A percentile compares a stretch with the other conserved stretches of the same genome.
These are phyloP conservation scores for Cynopterus sphinx DNA, from an alignment of 2,797 vertebrate species.

Conservation along the genomic window DNA sequence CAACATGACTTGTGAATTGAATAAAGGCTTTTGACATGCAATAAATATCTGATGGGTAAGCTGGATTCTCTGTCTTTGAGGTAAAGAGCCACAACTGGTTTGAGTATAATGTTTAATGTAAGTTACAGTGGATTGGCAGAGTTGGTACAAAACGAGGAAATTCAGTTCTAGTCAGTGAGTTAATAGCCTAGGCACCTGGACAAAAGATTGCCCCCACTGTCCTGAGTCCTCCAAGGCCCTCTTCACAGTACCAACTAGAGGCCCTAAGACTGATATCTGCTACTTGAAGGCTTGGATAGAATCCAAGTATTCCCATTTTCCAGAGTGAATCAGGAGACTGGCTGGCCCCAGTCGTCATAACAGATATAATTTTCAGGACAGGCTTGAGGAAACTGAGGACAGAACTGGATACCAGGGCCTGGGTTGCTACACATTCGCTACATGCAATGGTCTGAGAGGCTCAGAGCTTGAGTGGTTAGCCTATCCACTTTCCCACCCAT, in stretches of 20 bases:
- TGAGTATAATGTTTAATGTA: conserved; percentile 62
- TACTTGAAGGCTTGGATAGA: background rate
- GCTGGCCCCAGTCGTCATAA: background rate
- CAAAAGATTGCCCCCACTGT: background rate
- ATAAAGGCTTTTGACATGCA: conserved; percentile 31
- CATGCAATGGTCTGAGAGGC: background rate
- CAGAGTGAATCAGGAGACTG: background rate
- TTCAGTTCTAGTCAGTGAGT: background rate
- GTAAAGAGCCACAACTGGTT: conserved; percentile 22
- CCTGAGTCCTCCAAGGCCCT: background rate
- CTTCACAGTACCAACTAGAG: background rate
- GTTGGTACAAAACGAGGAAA: conserved; percentile 30
- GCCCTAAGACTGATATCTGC: background rate
- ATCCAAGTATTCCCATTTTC: background rate
- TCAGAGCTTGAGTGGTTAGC: background rate
- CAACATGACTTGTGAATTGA: background rate
- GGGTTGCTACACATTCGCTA: background rate
- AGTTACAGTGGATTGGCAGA: conserved; percentile 39
- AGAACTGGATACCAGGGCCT: background rate
- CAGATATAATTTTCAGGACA: background rate
- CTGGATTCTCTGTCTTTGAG: background rate
- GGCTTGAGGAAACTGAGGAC: background rate
- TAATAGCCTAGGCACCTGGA: conserved; percentile 52
- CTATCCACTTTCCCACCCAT: background rate
- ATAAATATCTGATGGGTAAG: background rate